Conservation (phyloP, 2,888 invertebrate species). For the Mongoloraphidia duomilia region DNA sequence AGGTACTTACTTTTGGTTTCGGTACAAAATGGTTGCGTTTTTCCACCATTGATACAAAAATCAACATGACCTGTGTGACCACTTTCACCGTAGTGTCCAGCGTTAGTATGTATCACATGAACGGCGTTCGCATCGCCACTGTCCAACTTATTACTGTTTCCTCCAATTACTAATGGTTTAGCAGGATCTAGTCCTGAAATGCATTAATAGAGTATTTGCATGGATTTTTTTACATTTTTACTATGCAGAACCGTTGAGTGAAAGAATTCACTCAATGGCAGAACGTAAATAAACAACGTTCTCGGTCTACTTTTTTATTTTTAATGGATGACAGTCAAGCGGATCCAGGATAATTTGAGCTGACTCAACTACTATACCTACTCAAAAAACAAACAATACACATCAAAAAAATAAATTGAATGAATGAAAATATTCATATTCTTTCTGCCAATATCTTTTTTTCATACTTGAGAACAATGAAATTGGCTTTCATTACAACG, state of each 20-base stretch:
- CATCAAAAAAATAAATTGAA: too few relatives aligned
- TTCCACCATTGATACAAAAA: slow-evolving; percentile 69
- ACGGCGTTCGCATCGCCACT: slow-evolving; percentile 64
- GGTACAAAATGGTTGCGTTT: slow-evolving; percentile 59
- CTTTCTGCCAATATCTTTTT: too few relatives aligned
- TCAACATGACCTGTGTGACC: slow-evolving; percentile 62
- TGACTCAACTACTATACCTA: too few relatives aligned
- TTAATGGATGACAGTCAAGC: too few relatives aligned
- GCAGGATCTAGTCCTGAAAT: slow-evolving; percentile 55
- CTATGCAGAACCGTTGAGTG: not conserved
- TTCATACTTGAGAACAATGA: too few relatives aligned
- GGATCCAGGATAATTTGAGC: too few relatives aligned
- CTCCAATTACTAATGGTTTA: slow-evolving; percentile 51
- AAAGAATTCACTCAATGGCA: too few relatives aligned
- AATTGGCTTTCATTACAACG: too few relatives aligned
- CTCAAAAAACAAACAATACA: too few relatives aligned
- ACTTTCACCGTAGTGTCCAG: slow-evolving; percentile 62
- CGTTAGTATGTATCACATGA: slow-evolving; percentile 65
- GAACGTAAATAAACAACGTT: too few relatives aligned
- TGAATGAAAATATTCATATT: too few relatives aligned
- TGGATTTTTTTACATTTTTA: not conserved
- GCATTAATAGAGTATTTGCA: not conserved
- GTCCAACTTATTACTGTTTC: slow-evolving; percentile 46
- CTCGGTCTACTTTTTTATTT: too few relatives aligned
- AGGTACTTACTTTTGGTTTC: slow-evolving; percentile 46